Conservation (phyloP, 2,888 invertebrate genomes). For the Leucozona laternaria region DNA sequence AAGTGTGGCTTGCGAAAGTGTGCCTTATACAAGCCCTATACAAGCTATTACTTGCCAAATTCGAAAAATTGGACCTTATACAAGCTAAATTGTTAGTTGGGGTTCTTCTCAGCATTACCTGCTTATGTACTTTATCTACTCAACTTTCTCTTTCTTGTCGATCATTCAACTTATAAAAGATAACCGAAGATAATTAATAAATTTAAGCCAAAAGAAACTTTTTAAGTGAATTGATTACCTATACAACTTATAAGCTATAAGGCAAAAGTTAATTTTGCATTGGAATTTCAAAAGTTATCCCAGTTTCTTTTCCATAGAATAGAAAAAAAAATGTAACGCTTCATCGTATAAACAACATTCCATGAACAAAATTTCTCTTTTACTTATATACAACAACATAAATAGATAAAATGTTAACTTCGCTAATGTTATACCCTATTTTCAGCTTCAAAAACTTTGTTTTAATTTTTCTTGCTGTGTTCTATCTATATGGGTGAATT, state of each 20-base stretch:
- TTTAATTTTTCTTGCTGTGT: background rate
- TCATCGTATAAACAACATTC: background rate
- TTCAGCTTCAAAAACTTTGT: conserved; percentile 23
- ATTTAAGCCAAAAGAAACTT: background rate
- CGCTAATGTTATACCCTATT: background rate
- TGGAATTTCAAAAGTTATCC: conserved; percentile 12
- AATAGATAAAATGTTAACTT: background rate
- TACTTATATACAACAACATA: background rate
- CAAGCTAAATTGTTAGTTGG: no score
- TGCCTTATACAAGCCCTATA: no score
- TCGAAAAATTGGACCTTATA: no score
- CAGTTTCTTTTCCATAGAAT: background rate
- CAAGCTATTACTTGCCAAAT: no score
- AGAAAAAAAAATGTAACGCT: background rate
- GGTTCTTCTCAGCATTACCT: no score
- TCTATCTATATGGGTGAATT: background rate
- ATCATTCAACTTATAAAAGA: background rate
- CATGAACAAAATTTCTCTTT: background rate
- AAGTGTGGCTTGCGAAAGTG: no score
- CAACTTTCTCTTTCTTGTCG: background rate
- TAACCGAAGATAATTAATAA: conserved; percentile 11
- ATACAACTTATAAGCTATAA: background rate
- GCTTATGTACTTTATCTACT: background rate
- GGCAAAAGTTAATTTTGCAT: conserved; percentile 3
- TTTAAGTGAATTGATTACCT: background rate